Evolutionary conservation across 1,140 invertebrate species (phyloP).

Genomic region (Lasioglossum albipes): DNA sequence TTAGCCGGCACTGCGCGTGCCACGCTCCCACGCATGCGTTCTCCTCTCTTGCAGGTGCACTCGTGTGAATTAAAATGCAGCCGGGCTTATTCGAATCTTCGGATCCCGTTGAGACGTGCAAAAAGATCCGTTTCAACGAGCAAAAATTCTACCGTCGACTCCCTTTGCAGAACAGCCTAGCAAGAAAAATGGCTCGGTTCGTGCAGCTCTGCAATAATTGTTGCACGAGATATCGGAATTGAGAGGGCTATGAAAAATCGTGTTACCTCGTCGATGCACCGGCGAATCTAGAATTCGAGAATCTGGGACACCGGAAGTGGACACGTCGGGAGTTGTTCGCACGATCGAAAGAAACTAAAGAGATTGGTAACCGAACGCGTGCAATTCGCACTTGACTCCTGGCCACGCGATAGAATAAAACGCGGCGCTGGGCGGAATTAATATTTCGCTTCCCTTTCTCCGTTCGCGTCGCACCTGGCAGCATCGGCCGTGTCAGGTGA

Average conservation of each 20-base stretch:
- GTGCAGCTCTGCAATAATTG: no score
- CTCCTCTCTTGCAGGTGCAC: neutral
- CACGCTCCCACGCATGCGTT: slow-evolving; percentile 46
- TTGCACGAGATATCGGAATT: no score
- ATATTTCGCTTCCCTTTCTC: slow-evolving; percentile 52
- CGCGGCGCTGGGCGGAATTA: slow-evolving; percentile 54
- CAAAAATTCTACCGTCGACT: neutral
- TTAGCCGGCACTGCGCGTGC: slow-evolving; percentile 60
- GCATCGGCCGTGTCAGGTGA: slow-evolving; percentile 42
- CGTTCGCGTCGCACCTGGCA: slow-evolving; percentile 47
- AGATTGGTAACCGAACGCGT: slow-evolving; percentile 38
- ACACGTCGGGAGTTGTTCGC: slow-evolving; percentile 11
- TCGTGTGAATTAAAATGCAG: neutral
- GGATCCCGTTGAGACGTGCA: no score
- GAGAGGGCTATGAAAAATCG: no score
- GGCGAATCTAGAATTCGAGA: neutral
- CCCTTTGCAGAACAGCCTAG: neutral
- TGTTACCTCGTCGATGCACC: neutral
- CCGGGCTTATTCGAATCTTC: neutral
- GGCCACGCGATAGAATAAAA: slow-evolving; percentile 57
- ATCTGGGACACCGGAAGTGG: neutral
- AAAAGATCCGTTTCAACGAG: no score
- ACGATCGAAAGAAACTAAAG: slow-evolving; percentile 43
- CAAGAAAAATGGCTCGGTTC: no score
- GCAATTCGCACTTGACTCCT: slow-evolving; percentile 59